A percentile compares a stretch with the other conserved stretches of the same genome.
Conservation (phyloP, 2,113 vertebrate genomes). For the Cheilinus undulatus region DNA sequence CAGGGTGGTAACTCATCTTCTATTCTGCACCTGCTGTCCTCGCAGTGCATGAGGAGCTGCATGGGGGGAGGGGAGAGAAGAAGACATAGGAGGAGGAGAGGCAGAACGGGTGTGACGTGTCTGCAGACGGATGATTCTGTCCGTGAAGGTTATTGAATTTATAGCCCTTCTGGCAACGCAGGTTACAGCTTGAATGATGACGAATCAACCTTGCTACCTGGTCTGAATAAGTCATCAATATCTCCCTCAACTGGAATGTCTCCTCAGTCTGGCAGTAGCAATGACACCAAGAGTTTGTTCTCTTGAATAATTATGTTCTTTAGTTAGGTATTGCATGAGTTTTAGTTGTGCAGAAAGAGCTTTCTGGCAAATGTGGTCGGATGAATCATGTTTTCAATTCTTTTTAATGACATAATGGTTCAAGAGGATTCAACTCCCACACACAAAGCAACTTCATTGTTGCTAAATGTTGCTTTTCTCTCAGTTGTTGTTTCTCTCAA, state of each 20-base stretch:
- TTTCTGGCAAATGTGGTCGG: constrained; percentile 9
- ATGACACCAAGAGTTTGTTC: background rate
- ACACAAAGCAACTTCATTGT: background rate
- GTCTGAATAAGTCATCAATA: constrained; percentile 21
- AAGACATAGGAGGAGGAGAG: constrained; percentile 12
- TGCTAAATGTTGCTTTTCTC: background rate
- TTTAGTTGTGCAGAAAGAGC: constrained; percentile 1
- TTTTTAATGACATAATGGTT: constrained; percentile 17
- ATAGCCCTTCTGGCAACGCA: constrained; percentile 24
- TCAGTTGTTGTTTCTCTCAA: background rate
- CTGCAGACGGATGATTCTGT: constrained; percentile 39
- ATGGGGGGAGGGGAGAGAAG: background rate
- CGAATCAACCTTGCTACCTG: constrained; percentile 12
- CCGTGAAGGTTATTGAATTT: constrained; percentile 57
- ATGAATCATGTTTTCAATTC: constrained; percentile 43
- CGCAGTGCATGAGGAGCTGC: constrained; percentile 1
- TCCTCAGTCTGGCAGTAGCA: background rate
- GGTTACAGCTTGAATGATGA: constrained; percentile 48
- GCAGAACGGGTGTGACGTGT: constrained; percentile 33
- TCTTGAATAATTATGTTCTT: background rate
- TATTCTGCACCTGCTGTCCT: constrained; percentile 65
- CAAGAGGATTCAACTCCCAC: constrained; percentile 20
- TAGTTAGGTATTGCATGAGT: background rate
- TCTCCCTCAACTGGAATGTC: background rate
- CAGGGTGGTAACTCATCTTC: constrained; percentile 63